Evolutionary conservation across 1,140 invertebrate genomes (phyloP), one percentile per base, ranked within the genome.

Genomic region (Cherax quadricarinatus): DNA sequence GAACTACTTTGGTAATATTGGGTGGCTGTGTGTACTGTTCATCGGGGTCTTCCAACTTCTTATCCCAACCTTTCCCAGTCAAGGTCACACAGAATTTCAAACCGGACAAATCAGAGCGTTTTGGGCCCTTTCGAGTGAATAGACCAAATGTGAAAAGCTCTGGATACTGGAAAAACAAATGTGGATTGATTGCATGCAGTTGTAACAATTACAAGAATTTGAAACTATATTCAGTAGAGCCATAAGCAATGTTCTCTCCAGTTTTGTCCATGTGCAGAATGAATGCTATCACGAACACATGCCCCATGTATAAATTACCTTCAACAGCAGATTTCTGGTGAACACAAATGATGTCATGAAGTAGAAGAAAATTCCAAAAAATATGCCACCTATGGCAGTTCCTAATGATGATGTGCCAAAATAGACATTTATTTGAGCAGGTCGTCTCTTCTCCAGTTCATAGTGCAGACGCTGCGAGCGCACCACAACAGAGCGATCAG

Each of bases 401-500:
- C n/a, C 84, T 24, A 94, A 66, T 66, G 78, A 70, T 24, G 94
- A 94, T n/a, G 96, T 94, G 4, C 95, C 95, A 3, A 97, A 79
- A 94, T 97, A 98, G 1, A 96, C 96, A 80, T 96, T 95, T 94
- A 97, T 95, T 94, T 97, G 97, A 4, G 96, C 96, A 2, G 98
- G 98, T 30, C 97, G 96, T 93, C 96, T 96, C 84, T 97, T 96
- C 14, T 97, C 96, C 5, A 96, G 95, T 51, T 97, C 96, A 94
- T 96, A 97, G 4, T 97, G 96, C 94, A 96, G 96, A 79, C 97
- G 96, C 94, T 98, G 98, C 1, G 97, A 97, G 48, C 98, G 96
- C 86, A 96, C 94, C 5, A 97, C 96, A 12, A 99, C 96, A 10
- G 97, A 97, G 88, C 96, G 96, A 96, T 99, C 98, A 48, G 97